Evolutionary conservation across 2,113 vertebrate species (phyloP).

Genomic region (Galemys pyrenaicus): DNA sequence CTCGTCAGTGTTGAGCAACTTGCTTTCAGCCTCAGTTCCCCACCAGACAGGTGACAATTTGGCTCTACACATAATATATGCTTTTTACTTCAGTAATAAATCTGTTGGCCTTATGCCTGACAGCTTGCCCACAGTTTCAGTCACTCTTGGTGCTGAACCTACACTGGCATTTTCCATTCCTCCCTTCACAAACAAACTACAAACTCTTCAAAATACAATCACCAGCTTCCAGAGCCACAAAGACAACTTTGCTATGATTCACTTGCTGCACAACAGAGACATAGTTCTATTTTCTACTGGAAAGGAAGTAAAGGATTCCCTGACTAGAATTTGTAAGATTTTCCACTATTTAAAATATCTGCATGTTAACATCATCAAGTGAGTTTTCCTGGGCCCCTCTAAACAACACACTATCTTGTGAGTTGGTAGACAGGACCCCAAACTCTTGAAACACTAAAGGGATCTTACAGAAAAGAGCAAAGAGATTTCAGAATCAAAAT

Average conservation of each 20-base stretch:
- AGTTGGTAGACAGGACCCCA: neutral
- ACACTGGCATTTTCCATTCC: neutral
- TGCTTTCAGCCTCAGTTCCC: slow-evolving; percentile 29
- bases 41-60: slow-evolving; percentile 68
- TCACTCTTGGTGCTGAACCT: neutral
- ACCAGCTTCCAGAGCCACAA: neutral
- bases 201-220: neutral
- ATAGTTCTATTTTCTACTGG: neutral
- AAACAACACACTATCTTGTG: neutral
- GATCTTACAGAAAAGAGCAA: neutral
- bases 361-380: neutral
- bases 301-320: neutral
- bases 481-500: neutral
- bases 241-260: neutral
- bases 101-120: slow-evolving; percentile 30
- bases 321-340: neutral
- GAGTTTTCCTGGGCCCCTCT: neutral
- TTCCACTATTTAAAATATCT: neutral
- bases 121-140: slow-evolving; percentile 51
- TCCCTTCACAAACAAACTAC: neutral
- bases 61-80: neutral
- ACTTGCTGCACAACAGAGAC: neutral
- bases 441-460: neutral
- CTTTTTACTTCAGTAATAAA: slow-evolving; percentile 30
- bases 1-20: neutral